Conservation (phyloP, 2,888 invertebrate species). For the Cataglyphis livida region DNA sequence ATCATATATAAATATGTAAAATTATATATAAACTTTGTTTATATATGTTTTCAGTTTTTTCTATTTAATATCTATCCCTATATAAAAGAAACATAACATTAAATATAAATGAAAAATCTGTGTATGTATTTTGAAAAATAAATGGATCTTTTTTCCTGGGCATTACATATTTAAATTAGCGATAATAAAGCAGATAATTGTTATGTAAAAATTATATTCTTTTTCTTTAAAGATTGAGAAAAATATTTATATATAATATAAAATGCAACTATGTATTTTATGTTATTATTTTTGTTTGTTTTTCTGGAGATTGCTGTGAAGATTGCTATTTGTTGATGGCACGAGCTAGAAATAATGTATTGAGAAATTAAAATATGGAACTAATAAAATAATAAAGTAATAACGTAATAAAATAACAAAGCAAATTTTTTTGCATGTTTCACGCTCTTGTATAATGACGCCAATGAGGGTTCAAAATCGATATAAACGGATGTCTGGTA, state of each 20-base stretch:
- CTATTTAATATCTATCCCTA: too few species aligned
- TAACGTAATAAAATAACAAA: neutral
- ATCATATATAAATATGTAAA: neutral
- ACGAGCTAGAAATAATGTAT: neutral
- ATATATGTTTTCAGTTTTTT: neutral
- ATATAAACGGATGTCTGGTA: constrained; percentile 5
- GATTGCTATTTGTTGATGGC: neutral
- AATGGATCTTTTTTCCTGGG: neutral
- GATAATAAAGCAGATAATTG: neutral
- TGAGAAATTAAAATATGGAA: neutral
- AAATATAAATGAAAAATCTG: neutral
- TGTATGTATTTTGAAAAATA: neutral
- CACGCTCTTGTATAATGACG: constrained; percentile 36
- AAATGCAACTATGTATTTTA: neutral
- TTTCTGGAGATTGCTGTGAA: neutral
- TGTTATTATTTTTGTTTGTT: neutral
- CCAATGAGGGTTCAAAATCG: constrained; percentile 41
- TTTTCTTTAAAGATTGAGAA: neutral
- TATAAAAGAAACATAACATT: neutral
- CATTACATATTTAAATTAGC: neutral
- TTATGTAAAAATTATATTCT: neutral
- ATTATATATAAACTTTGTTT: neutral
- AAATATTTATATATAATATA: neutral
- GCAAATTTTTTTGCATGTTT: neutral
- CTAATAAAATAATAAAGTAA: neutral